Evolutionary conservation across 2,113 vertebrate genomes (phyloP), one percentile per base, ranked within the genome.

Genomic region (Athene cunicularia): DNA sequence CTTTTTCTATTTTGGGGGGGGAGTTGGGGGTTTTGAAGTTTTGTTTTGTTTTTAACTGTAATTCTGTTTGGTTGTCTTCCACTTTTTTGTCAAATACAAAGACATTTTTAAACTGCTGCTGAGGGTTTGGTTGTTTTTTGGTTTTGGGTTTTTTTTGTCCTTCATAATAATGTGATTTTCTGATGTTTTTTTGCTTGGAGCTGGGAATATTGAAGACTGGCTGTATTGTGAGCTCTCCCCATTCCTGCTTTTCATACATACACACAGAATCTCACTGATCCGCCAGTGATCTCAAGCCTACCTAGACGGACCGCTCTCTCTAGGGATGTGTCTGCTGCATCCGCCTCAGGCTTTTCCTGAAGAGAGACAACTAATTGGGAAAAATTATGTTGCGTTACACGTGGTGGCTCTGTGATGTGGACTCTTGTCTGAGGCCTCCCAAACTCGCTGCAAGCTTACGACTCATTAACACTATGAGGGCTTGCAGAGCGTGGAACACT

Each of bases 301-400:
- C 92, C 94, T 96, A 96, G 93, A 88, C 23, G 21, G 94, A 43
- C 80, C 11, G 21, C 33, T 55, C 73, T 97, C 97, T 96, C 96
- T 68, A 52, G 93, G 94, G 96, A 96, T 95, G 86, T 83, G 93
- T 93, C 93, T 97, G 95, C 95, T 96, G 90, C 90, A 84, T 92
- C 75, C 1, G 92, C 85, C 86, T 98, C 83, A 77, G 93, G 90
- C 86, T 80, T 97, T 97, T 97, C 86, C 94, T 95, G 91, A 97
- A 97, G 80, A 97, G 72, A 97, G 76, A 96, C 72, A 93, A 91
- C 90, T 95, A 94, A 96, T 67, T 96, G 95, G 94, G 89, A 80
- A 63, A 96, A 94, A 94, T 97, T 75, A 85, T 80, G 88, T 95
- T 85, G 83, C 86, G 27, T 94, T 97, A 93, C 28, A 22, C 76